These are phyloP conservation scores for Ricordea florida DNA, from an alignment of 92 coral and sea anemone genomes.

Conservation along the genomic window DNA sequence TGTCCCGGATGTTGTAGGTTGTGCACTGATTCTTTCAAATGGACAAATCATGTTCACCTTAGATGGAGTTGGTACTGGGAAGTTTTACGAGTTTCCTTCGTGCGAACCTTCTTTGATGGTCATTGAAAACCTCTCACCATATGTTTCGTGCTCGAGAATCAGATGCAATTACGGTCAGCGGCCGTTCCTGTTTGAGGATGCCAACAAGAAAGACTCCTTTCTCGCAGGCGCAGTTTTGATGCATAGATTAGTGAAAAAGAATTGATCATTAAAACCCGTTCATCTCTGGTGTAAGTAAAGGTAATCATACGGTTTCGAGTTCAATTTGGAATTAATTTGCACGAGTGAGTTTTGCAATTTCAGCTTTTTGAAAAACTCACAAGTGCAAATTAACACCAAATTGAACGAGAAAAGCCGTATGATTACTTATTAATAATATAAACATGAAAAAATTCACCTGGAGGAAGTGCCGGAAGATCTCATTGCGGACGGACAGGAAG, in stretches of 20 bases:
- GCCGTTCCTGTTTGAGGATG: slow-evolving; percentile 81
- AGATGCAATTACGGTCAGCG: slow-evolving; percentile 96
- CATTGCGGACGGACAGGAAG: too few species aligned
- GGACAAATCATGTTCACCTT: slow-evolving; percentile 89
- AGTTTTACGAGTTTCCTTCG: slow-evolving; percentile 71
- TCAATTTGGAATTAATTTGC: too few species aligned
- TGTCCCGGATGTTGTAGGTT: slow-evolving; percentile 94
- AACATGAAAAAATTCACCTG: too few species aligned
- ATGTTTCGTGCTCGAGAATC: slow-evolving; percentile 80
- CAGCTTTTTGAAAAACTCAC: too few species aligned
- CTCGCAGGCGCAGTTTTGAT: slow-evolving; percentile 68
- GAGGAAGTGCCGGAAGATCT: too few species aligned
- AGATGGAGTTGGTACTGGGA: slow-evolving; percentile 90
- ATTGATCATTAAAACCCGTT: not conserved
- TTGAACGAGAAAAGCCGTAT: too few species aligned
- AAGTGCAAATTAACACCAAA: too few species aligned
- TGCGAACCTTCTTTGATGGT: slow-evolving; percentile 22
- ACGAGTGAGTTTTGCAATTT: too few species aligned
- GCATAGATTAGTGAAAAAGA: slow-evolving; percentile 15
- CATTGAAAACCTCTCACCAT: slow-evolving; percentile 73
- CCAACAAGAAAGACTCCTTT: slow-evolving; percentile 70
- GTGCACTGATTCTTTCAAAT: slow-evolving; percentile 89
- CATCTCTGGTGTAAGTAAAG: too few species aligned
- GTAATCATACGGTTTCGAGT: too few species aligned
- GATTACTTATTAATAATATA: too few species aligned